Conservation (phyloP, 2,113 vertebrate genomes). For the Chaetura pelagica region DNA sequence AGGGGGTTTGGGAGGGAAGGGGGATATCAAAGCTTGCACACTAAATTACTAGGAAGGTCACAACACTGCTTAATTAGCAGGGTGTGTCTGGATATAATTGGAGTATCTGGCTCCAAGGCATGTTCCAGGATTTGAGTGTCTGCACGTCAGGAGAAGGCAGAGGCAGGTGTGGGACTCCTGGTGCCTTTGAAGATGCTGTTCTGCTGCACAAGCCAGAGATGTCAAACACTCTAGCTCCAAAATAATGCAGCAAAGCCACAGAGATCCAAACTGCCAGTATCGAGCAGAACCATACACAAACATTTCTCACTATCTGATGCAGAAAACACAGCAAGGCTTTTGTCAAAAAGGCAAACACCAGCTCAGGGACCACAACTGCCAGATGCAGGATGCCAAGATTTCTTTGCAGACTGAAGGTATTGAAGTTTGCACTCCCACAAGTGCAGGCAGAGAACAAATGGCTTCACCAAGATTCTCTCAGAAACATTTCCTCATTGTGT, state of each 20-base stretch:
- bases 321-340: not conserved
- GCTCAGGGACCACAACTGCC: not conserved
- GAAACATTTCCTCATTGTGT: constrained; percentile 13
- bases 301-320: not conserved
- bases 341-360: not conserved
- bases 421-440: not conserved
- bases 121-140: constrained; percentile 58
- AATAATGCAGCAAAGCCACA: not conserved
- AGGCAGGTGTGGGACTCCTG: constrained; percentile 55
- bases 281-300: not conserved
- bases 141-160: constrained; percentile 56
- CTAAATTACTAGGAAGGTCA: constrained; percentile 70
- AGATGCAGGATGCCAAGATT: not conserved
- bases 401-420: not conserved
- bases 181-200: constrained; percentile 66
- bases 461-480: not conserved
- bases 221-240: constrained; percentile 11
- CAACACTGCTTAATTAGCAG: constrained; percentile 55
- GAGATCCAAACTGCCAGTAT: not conserved
- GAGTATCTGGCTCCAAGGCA: constrained; percentile 70
- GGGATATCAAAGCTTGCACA: constrained; percentile 61
- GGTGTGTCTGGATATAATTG: constrained; percentile 62
- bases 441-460: not conserved
- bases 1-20: constrained; percentile 20
- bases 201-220: not conserved